These are phyloP conservation scores for Microcebus ravelobensis DNA, from an alignment of 2,113 vertebrate genomes.

Conservation along the genomic window DNA sequence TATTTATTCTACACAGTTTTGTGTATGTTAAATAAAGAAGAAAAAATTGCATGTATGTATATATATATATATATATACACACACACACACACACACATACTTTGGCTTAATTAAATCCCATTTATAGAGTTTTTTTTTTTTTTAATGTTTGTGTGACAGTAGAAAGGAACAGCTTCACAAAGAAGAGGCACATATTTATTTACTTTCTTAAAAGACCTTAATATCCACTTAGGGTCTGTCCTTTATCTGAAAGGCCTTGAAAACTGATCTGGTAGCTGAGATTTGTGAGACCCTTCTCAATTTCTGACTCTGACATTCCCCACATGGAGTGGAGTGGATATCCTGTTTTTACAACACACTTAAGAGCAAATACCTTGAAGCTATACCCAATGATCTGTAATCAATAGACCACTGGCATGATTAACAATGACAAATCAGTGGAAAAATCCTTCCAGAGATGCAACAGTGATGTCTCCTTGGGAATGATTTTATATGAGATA, in stretches of 20 bases:
- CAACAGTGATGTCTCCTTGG: neutral
- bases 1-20: neutral
- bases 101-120: neutral
- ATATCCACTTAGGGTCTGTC: neutral
- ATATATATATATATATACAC: neutral
- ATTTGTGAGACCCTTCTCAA: neutral
- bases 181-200: neutral
- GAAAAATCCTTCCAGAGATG: neutral
- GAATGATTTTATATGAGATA: neutral
- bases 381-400: neutral
- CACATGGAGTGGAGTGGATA: neutral
- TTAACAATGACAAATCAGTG: neutral
- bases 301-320: neutral
- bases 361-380: neutral
- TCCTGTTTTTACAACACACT: neutral
- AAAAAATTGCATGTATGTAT: neutral
- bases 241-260: conserved; percentile 29
- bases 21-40: neutral
- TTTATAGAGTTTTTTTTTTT: neutral
- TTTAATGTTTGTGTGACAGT: neutral
- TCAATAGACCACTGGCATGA: neutral
- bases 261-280: neutral
- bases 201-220: neutral
- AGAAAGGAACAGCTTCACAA: neutral
- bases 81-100: neutral